A percentile compares a stretch with the other conserved stretches of the same genome.
Conservation (phyloP, 2,888 invertebrate species). For the Nomada ferruginata region DNA sequence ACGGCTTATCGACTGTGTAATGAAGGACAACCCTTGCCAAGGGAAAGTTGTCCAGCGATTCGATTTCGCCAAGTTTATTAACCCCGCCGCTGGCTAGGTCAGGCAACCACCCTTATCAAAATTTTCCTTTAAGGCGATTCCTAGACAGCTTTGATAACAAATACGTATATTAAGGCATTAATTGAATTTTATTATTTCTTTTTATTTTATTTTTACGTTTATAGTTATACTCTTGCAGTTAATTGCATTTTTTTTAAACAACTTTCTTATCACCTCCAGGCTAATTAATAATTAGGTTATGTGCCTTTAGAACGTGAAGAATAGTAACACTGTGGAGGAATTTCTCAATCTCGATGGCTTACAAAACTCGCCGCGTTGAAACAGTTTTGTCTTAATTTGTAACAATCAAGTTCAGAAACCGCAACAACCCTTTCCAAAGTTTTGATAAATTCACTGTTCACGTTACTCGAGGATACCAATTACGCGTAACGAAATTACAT, state of each 20-base stretch:
- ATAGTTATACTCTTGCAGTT: too few relatives aligned
- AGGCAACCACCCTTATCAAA: not conserved
- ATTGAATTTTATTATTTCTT: too few relatives aligned
- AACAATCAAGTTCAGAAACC: too few relatives aligned
- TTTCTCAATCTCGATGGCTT: not conserved
- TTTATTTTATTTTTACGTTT: too few relatives aligned
- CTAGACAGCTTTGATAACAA: not conserved
- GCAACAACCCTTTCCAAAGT: not conserved
- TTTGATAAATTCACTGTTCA: not conserved
- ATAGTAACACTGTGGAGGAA: not conserved
- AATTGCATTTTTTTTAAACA: too few relatives aligned
- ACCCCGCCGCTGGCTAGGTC: not conserved
- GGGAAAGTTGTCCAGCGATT: conserved; percentile 1
- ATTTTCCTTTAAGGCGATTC: not conserved
- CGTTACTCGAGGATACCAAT: not conserved
- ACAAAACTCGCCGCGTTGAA: too few relatives aligned
- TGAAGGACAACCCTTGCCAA: not conserved
- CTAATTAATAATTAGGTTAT: too few relatives aligned
- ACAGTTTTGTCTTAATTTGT: too few relatives aligned
- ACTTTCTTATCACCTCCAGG: too few relatives aligned
- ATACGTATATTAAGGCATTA: not conserved
- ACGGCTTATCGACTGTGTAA: not conserved
- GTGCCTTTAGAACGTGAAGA: too few relatives aligned
- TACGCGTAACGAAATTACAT: not conserved
- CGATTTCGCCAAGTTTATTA: not conserved